phyloP scores from a whole-genome alignment of 2,797 vertebrate species.

The Argentina silus region DNA sequence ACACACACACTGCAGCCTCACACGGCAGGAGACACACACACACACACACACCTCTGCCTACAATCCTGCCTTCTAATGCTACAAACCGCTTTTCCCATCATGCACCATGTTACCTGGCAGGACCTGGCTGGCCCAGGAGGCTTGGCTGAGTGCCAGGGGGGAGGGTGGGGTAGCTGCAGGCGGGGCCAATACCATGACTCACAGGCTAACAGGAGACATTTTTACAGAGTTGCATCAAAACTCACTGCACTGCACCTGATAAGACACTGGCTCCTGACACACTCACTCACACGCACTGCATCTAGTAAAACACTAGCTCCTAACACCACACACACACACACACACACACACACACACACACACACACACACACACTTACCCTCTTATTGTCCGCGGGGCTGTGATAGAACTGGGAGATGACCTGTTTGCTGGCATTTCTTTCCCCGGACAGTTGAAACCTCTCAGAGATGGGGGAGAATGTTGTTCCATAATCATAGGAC shows the following conservation, averaged over 20 bases:
- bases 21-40: neutral
- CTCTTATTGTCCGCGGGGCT: constrained; percentile 93
- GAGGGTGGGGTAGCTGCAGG: constrained; percentile 17
- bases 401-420: constrained; percentile 98
- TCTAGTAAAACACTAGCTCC: neutral
- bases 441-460: constrained; percentile 78
- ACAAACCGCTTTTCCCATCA: constrained; percentile 27
- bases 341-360: neutral
- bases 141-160: constrained; percentile 26
- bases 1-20: neutral
- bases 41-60: neutral
- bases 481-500: constrained; percentile 92
- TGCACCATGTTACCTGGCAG: constrained; percentile 20
- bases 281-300: constrained; percentile 1
- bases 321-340: neutral
- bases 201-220: constrained; percentile 12
- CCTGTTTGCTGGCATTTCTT: constrained; percentile 76
- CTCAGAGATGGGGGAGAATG: constrained; percentile 85
- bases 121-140: constrained; percentile 14
- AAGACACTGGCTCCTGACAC: neutral
- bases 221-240: neutral
- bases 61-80: neutral
- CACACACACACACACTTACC: constrained; percentile 74
- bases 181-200: constrained; percentile 31
- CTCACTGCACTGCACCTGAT: neutral